Percentiles rank a stretch among this genome's conserved stretches.
Evolutionary conservation across 2,113 vertebrate genomes (phyloP).

Genomic region (Oreochromis aureus): DNA sequence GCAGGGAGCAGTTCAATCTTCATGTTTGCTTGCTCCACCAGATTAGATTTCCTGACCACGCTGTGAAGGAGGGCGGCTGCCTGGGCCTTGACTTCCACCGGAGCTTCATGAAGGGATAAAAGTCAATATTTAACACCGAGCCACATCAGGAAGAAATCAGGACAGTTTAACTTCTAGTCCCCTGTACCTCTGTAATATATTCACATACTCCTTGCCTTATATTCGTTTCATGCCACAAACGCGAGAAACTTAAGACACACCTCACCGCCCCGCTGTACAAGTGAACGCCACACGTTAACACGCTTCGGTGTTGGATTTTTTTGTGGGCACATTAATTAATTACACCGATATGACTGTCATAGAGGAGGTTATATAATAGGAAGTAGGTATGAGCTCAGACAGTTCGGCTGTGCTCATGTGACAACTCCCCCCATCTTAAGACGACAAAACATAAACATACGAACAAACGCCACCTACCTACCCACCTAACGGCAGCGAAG

Average conservation of each 20-base stretch:
- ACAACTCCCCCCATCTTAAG: neutral
- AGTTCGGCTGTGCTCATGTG: neutral
- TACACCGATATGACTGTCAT: neutral
- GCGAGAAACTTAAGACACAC: neutral
- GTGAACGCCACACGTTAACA: neutral
- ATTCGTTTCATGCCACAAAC: neutral
- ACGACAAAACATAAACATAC: neutral
- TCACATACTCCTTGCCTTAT: neutral
- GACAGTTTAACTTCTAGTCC: neutral
- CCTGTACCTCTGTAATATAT: neutral
- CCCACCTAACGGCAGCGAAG: neutral
- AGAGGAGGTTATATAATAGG: neutral
- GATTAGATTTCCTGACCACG: constrained; percentile 61
- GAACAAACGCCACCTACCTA: neutral
- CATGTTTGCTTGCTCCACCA: constrained; percentile 78
- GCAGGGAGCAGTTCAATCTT: constrained; percentile 89
- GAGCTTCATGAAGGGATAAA: constrained; percentile 57
- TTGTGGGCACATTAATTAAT: neutral
- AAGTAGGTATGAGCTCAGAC: neutral
- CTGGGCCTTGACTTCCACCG: constrained; percentile 58
- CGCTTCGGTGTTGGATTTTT: neutral
- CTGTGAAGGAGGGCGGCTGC: constrained; percentile 54
- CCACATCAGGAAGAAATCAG: neutral
- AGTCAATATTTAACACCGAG: neutral
- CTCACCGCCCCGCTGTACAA: neutral